Evolutionary conservation across 2,888 invertebrate species (phyloP).

Genomic region (Sarcophaga variegata): DNA sequence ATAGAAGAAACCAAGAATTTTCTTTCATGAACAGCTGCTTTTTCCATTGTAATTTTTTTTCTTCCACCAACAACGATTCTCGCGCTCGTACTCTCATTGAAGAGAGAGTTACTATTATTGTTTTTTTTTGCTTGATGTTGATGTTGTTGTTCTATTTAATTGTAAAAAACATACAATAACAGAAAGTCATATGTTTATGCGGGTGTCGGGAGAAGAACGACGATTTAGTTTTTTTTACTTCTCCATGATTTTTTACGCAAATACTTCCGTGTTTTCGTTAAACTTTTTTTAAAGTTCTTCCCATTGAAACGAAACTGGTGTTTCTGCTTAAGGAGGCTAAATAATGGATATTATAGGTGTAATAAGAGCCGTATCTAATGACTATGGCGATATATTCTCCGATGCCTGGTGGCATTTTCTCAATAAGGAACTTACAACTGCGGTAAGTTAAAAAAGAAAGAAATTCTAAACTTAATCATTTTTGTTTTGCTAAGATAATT

Average conservation of each 20-base stretch:
- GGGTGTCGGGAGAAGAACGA: neutral
- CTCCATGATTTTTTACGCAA: constrained; percentile 25
- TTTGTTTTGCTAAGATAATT: constrained; percentile 2
- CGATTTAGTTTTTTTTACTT: constrained; percentile 14
- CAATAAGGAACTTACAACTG: constrained; percentile 83
- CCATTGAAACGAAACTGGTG: neutral
- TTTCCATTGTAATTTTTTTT: constrained; percentile 6
- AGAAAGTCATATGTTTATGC: constrained; percentile 6
- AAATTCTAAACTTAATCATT: neutral
- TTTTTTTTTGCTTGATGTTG: neutral
- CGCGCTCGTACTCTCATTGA: neutral
- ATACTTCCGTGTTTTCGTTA: constrained; percentile 28
- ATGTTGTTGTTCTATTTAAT: neutral
- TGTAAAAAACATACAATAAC: constrained; percentile 11
- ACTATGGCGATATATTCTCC: constrained; percentile 78
- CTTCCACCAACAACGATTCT: neutral
- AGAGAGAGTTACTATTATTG: neutral
- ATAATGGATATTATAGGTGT: constrained; percentile 76
- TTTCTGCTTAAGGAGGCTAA: neutral
- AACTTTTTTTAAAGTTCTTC: constrained; percentile 13
- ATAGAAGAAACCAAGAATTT: constrained; percentile 4
- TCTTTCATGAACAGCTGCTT: constrained; percentile 54
- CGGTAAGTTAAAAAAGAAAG: constrained; percentile 80
- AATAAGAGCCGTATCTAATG: constrained; percentile 74
- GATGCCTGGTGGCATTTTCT: constrained; percentile 83